phyloP scores from a whole-genome alignment of 2,888 invertebrate species.

The Drosophila kambysellisi region DNA sequence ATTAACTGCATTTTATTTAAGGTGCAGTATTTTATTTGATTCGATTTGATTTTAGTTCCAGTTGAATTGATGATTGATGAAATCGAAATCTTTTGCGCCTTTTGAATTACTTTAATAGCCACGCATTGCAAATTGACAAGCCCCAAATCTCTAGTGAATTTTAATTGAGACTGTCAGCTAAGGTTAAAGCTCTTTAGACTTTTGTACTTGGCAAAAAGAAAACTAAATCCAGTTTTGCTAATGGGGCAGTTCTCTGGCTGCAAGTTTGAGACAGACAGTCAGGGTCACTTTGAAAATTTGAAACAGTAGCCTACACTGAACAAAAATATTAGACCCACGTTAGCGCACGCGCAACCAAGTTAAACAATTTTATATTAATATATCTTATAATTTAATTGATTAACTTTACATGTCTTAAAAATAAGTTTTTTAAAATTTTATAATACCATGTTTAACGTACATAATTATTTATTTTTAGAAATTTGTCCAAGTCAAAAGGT shows the following conservation, averaged over 20 bases:
- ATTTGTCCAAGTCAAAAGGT: no score
- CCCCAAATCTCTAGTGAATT: slow-evolving; percentile 15
- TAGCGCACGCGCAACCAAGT: not conserved
- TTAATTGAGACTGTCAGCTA: slow-evolving; percentile 37
- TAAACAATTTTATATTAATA: no score
- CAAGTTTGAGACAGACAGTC: slow-evolving; percentile 31
- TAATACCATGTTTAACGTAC: no score
- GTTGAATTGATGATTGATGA: slow-evolving; percentile 50
- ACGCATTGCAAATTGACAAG: slow-evolving; percentile 38
- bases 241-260: slow-evolving; percentile 38
- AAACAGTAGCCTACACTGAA: slow-evolving; percentile 57
- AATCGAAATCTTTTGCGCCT: slow-evolving; percentile 39
- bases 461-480: no score
- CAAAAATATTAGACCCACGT: not conserved
- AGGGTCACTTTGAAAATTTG: slow-evolving; percentile 35
- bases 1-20: slow-evolving; percentile 50
- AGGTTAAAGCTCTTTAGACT: slow-evolving; percentile 51
- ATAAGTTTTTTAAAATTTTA: no score
- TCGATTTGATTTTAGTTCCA: slow-evolving; percentile 9
- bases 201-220: slow-evolving; percentile 37
- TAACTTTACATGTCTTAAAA: no score
- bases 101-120: slow-evolving; percentile 14
- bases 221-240: slow-evolving; percentile 27
- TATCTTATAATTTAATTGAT: no score
- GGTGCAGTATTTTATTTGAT: slow-evolving; percentile 46